Base-by-base conservation (phyloP, 2,888 invertebrate species). In the Parapristionchus giblindavisi region DNA sequence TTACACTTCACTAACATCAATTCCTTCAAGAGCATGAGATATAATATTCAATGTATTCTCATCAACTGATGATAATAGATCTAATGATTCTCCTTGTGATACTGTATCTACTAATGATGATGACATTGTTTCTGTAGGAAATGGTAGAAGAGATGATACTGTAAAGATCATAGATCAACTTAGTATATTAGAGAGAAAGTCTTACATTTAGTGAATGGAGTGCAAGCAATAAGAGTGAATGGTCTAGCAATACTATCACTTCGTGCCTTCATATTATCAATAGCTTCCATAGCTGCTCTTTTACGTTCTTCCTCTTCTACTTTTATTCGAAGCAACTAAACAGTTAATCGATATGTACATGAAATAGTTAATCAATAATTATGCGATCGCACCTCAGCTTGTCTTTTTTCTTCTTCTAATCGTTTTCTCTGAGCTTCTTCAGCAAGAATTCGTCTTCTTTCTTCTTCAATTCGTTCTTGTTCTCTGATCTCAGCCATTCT, bases 111-210 rank as follows among this genome's bases (percentile, higher is more conserved):
- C 21, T 11, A 29, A 5, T 3, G 75, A 66, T 34, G 54, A 36
- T 3, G 75, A 21, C 17, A 40, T 38, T n/a, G 75, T 66, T 38
- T 75, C 75, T 34, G 75, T 54, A 3, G 75, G 75, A 27, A 75
- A 75, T 1, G 75, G 70, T 34, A 75, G 54, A n/a, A 75, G 40
- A 24, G 60, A 43, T 2, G 66, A 54, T 48, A 75, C 75, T 75
- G 51, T 17, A 75, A 75, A 27, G 54, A 5, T 24, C 34, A 52
- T 38, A 21, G 29, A 61, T 17, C 14, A 56, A 11, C 11, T 24
- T 17, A 24, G 11, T 17, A 61, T 6, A 36, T 24, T 8, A 36
- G 21, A 21, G 34, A 40, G 29, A 17, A 14, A 0, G 14, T 48
- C 60, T 48, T 27, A 75, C 75, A 60, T 21, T 61, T 75, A n/a